Percentiles rank a stretch among this genome's conserved stretches.
Evolutionary conservation across 2,113 vertebrate genomes (phyloP).

Genomic region (Hydropotes inermis): DNA sequence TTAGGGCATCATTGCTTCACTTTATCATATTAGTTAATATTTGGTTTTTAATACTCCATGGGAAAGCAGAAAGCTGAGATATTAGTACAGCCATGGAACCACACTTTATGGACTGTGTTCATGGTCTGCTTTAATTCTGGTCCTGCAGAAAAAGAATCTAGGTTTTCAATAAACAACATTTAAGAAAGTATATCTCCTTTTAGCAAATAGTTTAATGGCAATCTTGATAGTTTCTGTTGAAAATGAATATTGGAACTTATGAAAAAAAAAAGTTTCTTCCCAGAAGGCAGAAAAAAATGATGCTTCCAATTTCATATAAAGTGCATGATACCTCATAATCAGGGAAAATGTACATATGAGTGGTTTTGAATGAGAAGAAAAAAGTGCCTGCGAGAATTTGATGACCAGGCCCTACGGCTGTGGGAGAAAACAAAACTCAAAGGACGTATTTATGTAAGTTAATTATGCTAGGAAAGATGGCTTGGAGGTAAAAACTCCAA

Average conservation of each 20-base stretch:
- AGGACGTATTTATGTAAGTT: background rate
- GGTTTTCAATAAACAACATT: background rate
- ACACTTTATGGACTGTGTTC: background rate
- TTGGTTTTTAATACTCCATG: background rate
- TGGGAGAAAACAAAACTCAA: background rate
- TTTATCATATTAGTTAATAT: background rate
- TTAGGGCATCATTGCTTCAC: background rate
- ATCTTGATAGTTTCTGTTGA: background rate
- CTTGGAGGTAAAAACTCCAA: background rate
- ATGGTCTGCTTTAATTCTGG: background rate
- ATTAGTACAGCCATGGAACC: background rate
- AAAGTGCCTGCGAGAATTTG: background rate
- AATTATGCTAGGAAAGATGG: slow-evolving; percentile 19
- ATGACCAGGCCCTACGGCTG: background rate
- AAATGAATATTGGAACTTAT: slow-evolving; percentile 10
- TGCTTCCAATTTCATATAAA: background rate
- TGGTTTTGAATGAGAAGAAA: background rate
- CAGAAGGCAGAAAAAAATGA: background rate
- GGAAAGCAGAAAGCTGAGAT: background rate
- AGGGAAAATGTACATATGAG: background rate
- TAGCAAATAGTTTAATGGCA: background rate
- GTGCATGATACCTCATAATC: background rate
- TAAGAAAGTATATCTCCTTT: background rate
- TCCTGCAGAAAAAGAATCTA: background rate
- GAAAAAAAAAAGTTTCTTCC: background rate